Evolutionary conservation across 2,797 vertebrate species (phyloP), one percentile per base, ranked within the genome.

Genomic region (Avahi laniger): DNA sequence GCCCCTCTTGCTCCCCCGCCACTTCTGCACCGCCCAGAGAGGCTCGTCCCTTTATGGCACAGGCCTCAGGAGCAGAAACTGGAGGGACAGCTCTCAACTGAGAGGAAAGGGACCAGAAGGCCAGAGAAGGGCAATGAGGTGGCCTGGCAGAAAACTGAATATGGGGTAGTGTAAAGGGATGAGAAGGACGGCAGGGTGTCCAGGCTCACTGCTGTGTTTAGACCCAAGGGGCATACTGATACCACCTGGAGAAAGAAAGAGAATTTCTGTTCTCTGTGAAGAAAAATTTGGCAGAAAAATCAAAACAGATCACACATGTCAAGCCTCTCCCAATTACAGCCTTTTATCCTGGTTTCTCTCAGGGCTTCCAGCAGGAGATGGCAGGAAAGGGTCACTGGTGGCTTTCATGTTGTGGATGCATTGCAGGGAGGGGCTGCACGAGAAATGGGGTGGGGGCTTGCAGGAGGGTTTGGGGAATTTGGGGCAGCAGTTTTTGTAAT

Each of bases 401-500:
- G 73, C 54, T 97, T 94, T 92, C 78, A 89, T 52, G 26, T 46
- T 70, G 12, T 30, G 57, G 73, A 67, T 70, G 30, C 6, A 28
- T 17, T 52, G 10, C 8, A 50, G 50, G 18, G 30, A 52, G 35
- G 9, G 5, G 78, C 28, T 57, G 46, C 69, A 17, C 10, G 20
- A 92, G 78, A 76, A 61, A 63, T 1, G 0, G 5, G 22, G 33
- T 1, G 3, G 10, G 15, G 7, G 35, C 26, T 81, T 67, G 30
- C 69, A 43, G 38, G 41, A n/a, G 15, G 52, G 46, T 30, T 18
- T 22, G 12, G 52, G 73, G 63, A 50, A 33, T 80, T 33, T 46
- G 41, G 73, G 70, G 65, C 33, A 7, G n/a, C 67, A 59, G 78
- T 97, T 98, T 97, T 89, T 78, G 96, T 82, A 96, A 94, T 82